phyloP scores from a whole-genome alignment of 1,140 invertebrate species.

The Musca domestica region DNA sequence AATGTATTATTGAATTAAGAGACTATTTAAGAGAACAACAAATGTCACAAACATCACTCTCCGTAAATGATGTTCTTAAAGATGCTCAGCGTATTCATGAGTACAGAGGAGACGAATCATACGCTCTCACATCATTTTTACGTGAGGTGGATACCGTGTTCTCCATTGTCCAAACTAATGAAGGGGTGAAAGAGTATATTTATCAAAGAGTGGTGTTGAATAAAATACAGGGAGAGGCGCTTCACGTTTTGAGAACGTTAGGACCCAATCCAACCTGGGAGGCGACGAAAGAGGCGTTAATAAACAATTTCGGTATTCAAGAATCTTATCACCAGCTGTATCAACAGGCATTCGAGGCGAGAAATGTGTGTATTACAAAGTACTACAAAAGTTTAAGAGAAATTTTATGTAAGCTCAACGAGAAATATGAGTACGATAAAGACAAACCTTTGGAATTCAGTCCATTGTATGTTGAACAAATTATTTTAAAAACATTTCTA shows the following conservation, averaged over 20 bases:
- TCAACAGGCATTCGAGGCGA: too few species aligned
- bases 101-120: slow-evolving; percentile 28
- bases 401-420: too few species aligned
- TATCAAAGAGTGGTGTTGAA: slow-evolving; percentile 25
- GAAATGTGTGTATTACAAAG: too few species aligned
- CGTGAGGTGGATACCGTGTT: slow-evolving; percentile 27
- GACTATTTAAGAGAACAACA: too few species aligned
- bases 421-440: too few species aligned
- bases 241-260: slow-evolving; percentile 29
- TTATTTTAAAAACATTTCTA: slow-evolving; percentile 28
- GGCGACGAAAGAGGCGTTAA: slow-evolving; percentile 20
- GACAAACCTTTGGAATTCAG: too few species aligned
- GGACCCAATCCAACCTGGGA: slow-evolving; percentile 22
- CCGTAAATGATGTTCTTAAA: slow-evolving; percentile 21
- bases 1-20: too few species aligned
- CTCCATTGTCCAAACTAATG: slow-evolving; percentile 8
- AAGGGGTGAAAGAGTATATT: slow-evolving; percentile 8
- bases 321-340: too few species aligned
- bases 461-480: slow-evolving; percentile 23
- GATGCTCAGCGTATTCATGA: slow-evolving; percentile 27
- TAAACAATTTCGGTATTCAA: slow-evolving; percentile 3
- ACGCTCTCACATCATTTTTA: slow-evolving; percentile 29
- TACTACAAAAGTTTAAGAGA: too few species aligned
- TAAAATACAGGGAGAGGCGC: slow-evolving; percentile 28
- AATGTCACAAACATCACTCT: not conserved